A percentile compares a stretch with the other conserved stretches of the same genome.
These are phyloP conservation scores for Listronotus bonariensis DNA, from an alignment of 1,140 invertebrate species.

Conservation along the genomic window DNA sequence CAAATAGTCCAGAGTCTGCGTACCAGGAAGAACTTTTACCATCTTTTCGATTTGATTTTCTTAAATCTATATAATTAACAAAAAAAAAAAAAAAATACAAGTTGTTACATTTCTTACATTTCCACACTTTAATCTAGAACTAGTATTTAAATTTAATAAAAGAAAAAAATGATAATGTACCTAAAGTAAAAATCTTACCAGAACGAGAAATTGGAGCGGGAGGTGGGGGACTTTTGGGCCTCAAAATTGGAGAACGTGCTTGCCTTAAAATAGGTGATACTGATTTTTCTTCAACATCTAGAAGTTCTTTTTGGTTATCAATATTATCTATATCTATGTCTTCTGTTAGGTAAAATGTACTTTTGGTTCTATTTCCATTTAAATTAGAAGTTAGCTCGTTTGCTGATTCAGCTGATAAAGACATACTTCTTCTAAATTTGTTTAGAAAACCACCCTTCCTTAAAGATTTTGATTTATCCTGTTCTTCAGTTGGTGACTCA, in stretches of 20 bases:
- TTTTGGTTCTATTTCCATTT: slow-evolving; percentile 54
- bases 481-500: slow-evolving; percentile 27
- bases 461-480: slow-evolving; percentile 30
- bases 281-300: slow-evolving; percentile 29
- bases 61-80: slow-evolving; percentile 20
- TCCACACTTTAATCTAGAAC: too few relatives aligned
- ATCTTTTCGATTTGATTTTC: slow-evolving; percentile 19
- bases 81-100: too few relatives aligned
- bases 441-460: slow-evolving; percentile 43
- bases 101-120: not conserved
- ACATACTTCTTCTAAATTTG: slow-evolving; percentile 52
- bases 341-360: slow-evolving; percentile 69
- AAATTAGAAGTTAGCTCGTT: slow-evolving; percentile 41
- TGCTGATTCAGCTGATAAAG: slow-evolving; percentile 44
- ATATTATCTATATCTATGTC: slow-evolving; percentile 63
- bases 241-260: slow-evolving; percentile 39
- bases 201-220: slow-evolving; percentile 38
- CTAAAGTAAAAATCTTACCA: too few relatives aligned
- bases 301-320: slow-evolving; percentile 18
- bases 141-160: too few relatives aligned
- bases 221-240: slow-evolving; percentile 52
- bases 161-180: too few relatives aligned
- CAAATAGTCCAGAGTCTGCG: slow-evolving; percentile 59
- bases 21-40: slow-evolving; percentile 58
- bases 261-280: slow-evolving; percentile 32